Conservation (phyloP, 1,140 invertebrate species). For the Aricia agestis region DNA sequence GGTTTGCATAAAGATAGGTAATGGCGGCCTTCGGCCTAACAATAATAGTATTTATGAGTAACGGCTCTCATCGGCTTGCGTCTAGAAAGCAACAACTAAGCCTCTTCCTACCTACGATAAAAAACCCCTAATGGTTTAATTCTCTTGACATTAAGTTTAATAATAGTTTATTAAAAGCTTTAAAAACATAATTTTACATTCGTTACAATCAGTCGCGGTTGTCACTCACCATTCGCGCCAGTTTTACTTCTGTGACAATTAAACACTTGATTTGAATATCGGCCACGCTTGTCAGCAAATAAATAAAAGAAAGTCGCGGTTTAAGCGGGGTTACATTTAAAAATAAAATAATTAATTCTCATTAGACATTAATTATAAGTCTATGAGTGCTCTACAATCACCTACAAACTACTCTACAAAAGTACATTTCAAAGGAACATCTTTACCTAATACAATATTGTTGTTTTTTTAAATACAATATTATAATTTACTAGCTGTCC, state of each 20-base stretch:
- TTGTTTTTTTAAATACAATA: too few species aligned
- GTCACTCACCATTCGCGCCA: background rate
- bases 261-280: constrained; percentile 3
- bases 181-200: background rate
- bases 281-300: background rate
- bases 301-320: background rate
- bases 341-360: background rate
- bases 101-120: too few species aligned
- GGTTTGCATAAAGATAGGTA: too few species aligned
- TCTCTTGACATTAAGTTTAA: background rate
- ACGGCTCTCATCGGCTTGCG: too few species aligned
- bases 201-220: background rate
- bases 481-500: too few species aligned
- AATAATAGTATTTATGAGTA: too few species aligned
- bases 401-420: too few species aligned
- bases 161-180: background rate
- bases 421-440: too few species aligned
- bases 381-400: too few species aligned
- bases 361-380: background rate
- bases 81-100: too few species aligned
- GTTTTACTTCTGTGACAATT: background rate
- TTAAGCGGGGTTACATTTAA: background rate
- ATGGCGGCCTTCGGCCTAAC: too few species aligned
- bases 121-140: background rate
- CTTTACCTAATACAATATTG: too few species aligned